Conservation (phyloP, 2,888 invertebrate species). For the Drosophila multiciliata region DNA sequence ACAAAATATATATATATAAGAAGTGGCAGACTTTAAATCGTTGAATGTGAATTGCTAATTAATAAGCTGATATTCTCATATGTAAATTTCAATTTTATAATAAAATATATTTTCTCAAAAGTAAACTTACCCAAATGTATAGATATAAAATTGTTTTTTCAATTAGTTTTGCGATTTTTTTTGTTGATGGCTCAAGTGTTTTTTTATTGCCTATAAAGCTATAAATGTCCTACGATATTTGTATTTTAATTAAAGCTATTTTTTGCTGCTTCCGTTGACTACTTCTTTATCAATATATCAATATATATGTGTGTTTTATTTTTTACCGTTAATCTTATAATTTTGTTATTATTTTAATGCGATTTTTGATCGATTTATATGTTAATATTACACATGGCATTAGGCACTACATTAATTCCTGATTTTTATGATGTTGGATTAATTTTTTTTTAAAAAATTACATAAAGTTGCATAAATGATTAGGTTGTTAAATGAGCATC, state of each 20-base stretch:
- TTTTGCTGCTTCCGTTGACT: constrained; percentile 21
- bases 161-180: constrained; percentile 5
- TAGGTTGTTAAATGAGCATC: constrained; percentile 43
- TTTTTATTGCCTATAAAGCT: constrained; percentile 26
- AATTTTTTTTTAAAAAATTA: constrained; percentile 47
- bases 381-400: constrained; percentile 59
- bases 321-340: constrained; percentile 14
- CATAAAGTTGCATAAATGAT: constrained; percentile 50
- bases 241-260: constrained; percentile 43
- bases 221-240: constrained; percentile 21
- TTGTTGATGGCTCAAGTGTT: constrained; percentile 13
- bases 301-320: constrained; percentile 14
- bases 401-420: constrained; percentile 77
- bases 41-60: not conserved
- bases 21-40: not conserved
- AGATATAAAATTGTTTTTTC: not conserved
- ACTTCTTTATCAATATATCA: constrained; percentile 38
- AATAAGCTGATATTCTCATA: not conserved
- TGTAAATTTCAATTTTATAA: not conserved
- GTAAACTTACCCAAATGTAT: constrained; percentile 15
- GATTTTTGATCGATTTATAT: constrained; percentile 28
- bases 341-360: constrained; percentile 14
- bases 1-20: not conserved
- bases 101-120: not conserved
- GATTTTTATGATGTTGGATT: constrained; percentile 51